Percentiles rank a stretch among this genome's conserved stretches.
phyloP scores from a whole-genome alignment of 2,888 invertebrate species.

The Callinectes sapidus region DNA sequence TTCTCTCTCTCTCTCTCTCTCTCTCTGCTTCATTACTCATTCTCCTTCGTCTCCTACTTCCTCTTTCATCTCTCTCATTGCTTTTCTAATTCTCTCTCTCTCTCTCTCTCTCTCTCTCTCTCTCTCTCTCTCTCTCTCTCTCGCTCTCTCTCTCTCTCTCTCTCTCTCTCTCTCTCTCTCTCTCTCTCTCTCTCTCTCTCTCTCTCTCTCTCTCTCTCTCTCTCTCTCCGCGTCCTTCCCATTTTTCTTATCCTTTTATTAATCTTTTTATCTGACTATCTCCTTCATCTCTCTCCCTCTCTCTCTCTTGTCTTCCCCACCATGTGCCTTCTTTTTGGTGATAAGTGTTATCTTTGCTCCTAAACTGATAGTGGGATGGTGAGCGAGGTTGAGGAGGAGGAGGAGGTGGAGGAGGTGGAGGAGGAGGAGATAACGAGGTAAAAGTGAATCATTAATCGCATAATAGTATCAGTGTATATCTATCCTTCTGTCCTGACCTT shows the following conservation, averaged over 20 bases:
- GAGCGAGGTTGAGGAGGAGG: background rate
- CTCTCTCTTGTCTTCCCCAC: background rate
- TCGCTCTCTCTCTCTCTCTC: too few relatives aligned
- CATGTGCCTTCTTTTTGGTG: constrained; percentile 19
- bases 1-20: constrained; percentile 9
- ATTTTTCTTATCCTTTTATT: background rate
- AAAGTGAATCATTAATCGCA: constrained; percentile 11
- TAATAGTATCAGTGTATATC: too few relatives aligned
- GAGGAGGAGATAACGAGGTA: background rate
- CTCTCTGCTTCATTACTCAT: background rate
- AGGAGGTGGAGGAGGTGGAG: background rate
- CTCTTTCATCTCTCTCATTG: background rate
- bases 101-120: too few relatives aligned
- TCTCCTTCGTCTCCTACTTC: background rate
- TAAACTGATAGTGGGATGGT: constrained; percentile 34
- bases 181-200: constrained; percentile 32
- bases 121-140: too few relatives aligned
- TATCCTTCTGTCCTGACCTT: background rate
- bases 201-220: constrained; percentile 37
- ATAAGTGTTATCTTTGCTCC: constrained; percentile 24
- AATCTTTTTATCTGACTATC: background rate
- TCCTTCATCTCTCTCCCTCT: background rate
- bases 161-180: constrained; percentile 5
- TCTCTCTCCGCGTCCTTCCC: background rate
- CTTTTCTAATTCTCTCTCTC: background rate